Percentiles rank a stretch among this genome's conserved stretches.
Evolutionary conservation across 2,888 invertebrate genomes (phyloP).

Genomic region (Catocala fraxini): DNA sequence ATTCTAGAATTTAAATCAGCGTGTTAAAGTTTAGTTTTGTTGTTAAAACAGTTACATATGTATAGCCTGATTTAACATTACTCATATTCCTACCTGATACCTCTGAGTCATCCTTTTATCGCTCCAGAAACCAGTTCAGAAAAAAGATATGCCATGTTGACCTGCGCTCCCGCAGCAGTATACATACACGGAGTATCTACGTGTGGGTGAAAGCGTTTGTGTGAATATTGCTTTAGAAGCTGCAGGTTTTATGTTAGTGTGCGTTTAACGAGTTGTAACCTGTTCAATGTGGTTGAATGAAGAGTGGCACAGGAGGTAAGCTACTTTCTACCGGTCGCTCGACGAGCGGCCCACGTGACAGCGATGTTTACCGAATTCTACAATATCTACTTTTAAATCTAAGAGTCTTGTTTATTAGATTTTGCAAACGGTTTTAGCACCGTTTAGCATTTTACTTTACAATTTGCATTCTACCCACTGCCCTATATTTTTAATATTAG

Average conservation of each 20-base stretch:
- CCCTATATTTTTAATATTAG: constrained; percentile 19
- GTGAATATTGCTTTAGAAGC: constrained; percentile 49
- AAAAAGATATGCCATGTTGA: constrained; percentile 75
- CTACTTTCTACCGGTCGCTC: constrained; percentile 82
- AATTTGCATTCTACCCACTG: constrained; percentile 12
- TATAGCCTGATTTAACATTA: constrained; percentile 20
- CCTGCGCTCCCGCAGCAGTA: constrained; percentile 74
- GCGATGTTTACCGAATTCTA: constrained; percentile 65
- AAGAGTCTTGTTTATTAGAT: constrained; percentile 20
- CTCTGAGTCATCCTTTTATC: constrained; percentile 81
- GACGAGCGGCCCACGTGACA: constrained; percentile 66
- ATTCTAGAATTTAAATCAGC: too few relatives aligned
- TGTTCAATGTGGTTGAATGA: constrained; percentile 83
- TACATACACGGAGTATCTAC: constrained; percentile 34
- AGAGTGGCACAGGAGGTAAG: constrained; percentile 83
- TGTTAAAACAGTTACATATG: constrained; percentile 14
- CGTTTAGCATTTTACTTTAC: constrained; percentile 10
- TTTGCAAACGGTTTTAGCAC: constrained; percentile 2
- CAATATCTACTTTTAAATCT: constrained; percentile 41
- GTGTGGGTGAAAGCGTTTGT: constrained; percentile 60
- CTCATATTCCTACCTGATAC: constrained; percentile 33
- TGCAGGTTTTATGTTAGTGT: constrained; percentile 59
- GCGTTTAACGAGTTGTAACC: constrained; percentile 78
- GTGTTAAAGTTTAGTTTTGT: not conserved
- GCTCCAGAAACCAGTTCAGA: constrained; percentile 78